Evolutionary conservation across 2,113 vertebrate species (phyloP), one percentile per base, ranked within the genome.

Genomic region (Perognathus longimembris): DNA sequence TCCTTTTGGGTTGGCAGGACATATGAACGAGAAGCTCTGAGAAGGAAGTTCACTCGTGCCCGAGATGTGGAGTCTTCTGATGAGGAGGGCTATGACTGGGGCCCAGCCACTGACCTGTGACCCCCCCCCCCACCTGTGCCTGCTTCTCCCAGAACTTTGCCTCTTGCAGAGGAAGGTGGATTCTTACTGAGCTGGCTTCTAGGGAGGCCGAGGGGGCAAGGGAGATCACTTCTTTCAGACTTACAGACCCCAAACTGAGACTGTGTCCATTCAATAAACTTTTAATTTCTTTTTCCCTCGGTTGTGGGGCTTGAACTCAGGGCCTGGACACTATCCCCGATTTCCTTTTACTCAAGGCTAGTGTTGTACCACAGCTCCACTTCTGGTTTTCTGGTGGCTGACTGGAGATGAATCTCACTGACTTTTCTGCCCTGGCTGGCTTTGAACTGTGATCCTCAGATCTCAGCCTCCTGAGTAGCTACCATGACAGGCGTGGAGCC

Each of bases 101-200:
- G 99, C 10, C 99, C 99, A 0, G 99, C 99, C 18, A 99, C 99
- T 1, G 99, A 99, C 10, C 98, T 99, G 45, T 99, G 99, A 96
- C 0, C 1, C 21, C 69, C 8, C 22, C 20, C 7, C 26, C 10
- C 28, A 15, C 12, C 50, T 54, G 15, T 12, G 50, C 50, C 50
- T 54, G 50, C 50, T 54, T 54, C 14, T 15, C 50, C 17, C 50
- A 17, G 45, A 45, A 45, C 45, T 45, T 45, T 69, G n/a, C 66
- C n/a, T 42, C 54, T 18, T 15, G 32, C 15, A 4, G 50, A 54
- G 50, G 89, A 87, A 8, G 78, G 69, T 77, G 63, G 80, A 92
- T 92, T 93, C 82, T 95, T 88, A 81, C 69, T 80, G 40, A 63
- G 7, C 21, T 24, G 80, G 22, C 14, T 54, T 54, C 50, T 26